Conservation (phyloP, 2,888 invertebrate genomes). For the Lasioglossum marginatum region DNA sequence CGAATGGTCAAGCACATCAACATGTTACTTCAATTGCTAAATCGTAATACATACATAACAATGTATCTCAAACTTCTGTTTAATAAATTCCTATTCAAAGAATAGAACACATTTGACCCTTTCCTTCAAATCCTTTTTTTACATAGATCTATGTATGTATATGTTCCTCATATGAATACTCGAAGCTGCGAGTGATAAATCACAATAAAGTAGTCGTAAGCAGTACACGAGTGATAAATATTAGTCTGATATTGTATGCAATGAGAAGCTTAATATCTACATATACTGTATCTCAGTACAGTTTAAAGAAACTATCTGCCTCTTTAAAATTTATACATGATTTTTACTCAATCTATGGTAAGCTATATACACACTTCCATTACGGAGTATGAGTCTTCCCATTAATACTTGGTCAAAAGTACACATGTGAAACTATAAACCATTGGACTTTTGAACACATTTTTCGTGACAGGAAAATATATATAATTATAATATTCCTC, state of each 20-base stretch:
- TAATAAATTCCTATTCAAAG: slow-evolving; percentile 34
- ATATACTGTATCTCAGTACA: slow-evolving; percentile 32
- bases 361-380: slow-evolving; percentile 30
- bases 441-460: slow-evolving; percentile 43
- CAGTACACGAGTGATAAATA: slow-evolving; percentile 30
- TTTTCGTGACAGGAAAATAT: slow-evolving; percentile 35
- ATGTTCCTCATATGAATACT: slow-evolving; percentile 15
- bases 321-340: slow-evolving; percentile 19
- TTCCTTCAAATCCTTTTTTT: slow-evolving; percentile 13
- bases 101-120: slow-evolving; percentile 41
- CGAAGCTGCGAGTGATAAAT: slow-evolving; percentile 24
- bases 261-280: slow-evolving; percentile 45
- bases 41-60: slow-evolving; percentile 39
- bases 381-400: slow-evolving; percentile 21
- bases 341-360: slow-evolving; percentile 21
- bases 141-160: slow-evolving; percentile 28
- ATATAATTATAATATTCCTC: slow-evolving; percentile 19
- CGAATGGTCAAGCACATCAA: slow-evolving; percentile 52
- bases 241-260: slow-evolving; percentile 9
- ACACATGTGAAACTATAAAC: slow-evolving; percentile 29
- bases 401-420: slow-evolving; percentile 22
- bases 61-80: slow-evolving; percentile 31
- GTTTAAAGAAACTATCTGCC: slow-evolving; percentile 37
- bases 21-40: slow-evolving; percentile 47
- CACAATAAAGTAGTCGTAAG: slow-evolving; percentile 20